A percentile compares a stretch with the other conserved stretches of the same genome.
phyloP scores from a whole-genome alignment of 2,797 vertebrate species.

The Rhinophrynus dorsalis region DNA sequence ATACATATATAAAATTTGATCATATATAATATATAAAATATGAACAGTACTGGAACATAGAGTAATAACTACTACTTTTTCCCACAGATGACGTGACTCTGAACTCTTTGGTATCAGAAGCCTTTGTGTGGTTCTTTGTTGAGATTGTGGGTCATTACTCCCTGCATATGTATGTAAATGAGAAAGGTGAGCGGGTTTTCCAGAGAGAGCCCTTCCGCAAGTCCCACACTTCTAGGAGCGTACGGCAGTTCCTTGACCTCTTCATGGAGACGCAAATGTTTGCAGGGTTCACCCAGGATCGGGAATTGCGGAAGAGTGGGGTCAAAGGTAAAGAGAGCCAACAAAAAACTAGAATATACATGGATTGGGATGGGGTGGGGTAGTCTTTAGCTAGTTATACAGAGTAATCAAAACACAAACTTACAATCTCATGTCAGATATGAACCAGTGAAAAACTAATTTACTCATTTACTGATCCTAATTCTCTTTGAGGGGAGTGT shows the following conservation, averaged over 20 bases:
- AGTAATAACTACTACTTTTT: too few relatives aligned
- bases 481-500: too few relatives aligned
- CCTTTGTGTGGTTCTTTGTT: constrained; percentile 93
- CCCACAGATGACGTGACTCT: constrained; percentile 63
- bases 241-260: constrained; percentile 88
- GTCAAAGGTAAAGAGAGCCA: constrained; percentile 82
- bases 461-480: too few relatives aligned
- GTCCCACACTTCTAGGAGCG: constrained; percentile 83
- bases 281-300: constrained; percentile 93
- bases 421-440: too few relatives aligned
- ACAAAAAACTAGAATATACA: too few relatives aligned
- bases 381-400: too few relatives aligned
- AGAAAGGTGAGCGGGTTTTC: constrained; percentile 75
- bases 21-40: too few relatives aligned
- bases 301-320: constrained; percentile 84
- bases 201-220: constrained; percentile 89
- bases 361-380: too few relatives aligned
- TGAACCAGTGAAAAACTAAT: too few relatives aligned
- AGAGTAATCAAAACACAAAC: too few relatives aligned
- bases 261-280: constrained; percentile 99
- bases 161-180: constrained; percentile 79
- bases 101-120: constrained; percentile 87
- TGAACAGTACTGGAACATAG: too few relatives aligned
- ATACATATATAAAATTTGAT: too few relatives aligned
- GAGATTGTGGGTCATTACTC: constrained; percentile 94